Evolutionary conservation across 2,113 vertebrate species (phyloP).

Genomic region (Thymallus thymallus): DNA sequence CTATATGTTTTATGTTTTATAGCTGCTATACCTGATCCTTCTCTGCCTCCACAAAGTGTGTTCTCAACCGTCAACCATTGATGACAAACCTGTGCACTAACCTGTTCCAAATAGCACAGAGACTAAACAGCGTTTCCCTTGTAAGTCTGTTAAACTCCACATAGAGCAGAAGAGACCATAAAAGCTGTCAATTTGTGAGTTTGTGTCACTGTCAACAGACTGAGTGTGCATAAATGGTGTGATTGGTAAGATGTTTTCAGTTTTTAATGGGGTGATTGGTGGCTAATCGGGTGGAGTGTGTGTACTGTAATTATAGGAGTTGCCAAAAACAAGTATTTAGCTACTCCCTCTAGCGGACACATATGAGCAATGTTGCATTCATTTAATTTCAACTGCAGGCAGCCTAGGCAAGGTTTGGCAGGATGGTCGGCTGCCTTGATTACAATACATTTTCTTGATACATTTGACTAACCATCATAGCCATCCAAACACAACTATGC

Average conservation of each 20-base stretch:
- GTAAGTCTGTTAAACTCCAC: neutral
- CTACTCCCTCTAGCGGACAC: conserved; percentile 18
- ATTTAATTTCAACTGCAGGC: neutral
- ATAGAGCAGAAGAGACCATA: neutral
- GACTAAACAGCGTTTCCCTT: neutral
- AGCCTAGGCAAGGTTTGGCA: neutral
- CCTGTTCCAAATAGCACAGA: neutral
- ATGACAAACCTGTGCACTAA: no score
- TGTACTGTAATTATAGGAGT: neutral
- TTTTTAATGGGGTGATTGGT: no score
- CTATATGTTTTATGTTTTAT: no score
- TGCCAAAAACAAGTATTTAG: neutral
- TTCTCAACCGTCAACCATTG: no score
- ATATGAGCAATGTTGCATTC: conserved; percentile 14
- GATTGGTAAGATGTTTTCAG: no score
- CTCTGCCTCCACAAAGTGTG: no score
- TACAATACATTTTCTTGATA: neutral
- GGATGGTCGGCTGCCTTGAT: neutral
- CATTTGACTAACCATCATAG: conserved; percentile 1
- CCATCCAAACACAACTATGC: neutral
- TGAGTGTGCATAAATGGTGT: no score
- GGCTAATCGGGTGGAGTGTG: no score
- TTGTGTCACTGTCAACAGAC: no score
- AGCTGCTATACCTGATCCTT: no score
- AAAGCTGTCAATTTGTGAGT: neutral